Base-by-base conservation (phyloP, 2,888 invertebrate species). In the Drosophila neotestacea region DNA sequence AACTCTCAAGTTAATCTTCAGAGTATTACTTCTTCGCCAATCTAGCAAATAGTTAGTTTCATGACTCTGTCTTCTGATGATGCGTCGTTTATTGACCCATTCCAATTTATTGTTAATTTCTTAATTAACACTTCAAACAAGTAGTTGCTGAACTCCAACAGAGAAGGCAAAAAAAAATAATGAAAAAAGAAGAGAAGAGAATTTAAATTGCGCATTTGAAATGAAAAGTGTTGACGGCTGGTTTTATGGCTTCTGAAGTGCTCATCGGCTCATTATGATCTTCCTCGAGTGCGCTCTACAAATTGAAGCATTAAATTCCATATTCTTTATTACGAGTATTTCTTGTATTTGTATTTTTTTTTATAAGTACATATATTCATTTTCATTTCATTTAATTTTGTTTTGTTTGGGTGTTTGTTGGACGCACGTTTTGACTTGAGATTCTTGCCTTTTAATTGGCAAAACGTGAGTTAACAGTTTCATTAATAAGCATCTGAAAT, bases 381-480 rank as follows among this genome's bases (percentile, higher is more conserved):
- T 39, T 59, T 58, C 0, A n/a, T 39, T 58, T 60, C 55, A n/a
- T 39, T 58, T 60, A 55, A 59, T 64, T 70, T 69, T 67, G 51
- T 61, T 48, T 63, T 67, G 51, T 61, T 48, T 63, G 69, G 73
- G 71, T 79, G 71, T 87, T 87, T 81, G 82, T 63, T 51, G 46
- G 60, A 61, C 61, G 73, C 85, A 89, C 85, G 85, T 78, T 88
- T 87, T 55, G 46, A 42, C 73, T 85, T 55, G 70, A 85, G 85
- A 81, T 75, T 67, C 72, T 85, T 79, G 68, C 55, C 67, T 70
- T 64, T 73, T 86, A 86, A 87, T 87, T 87, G 90, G 71, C 51
- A 77, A 77, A 87, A 77, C 86, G 86, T 87, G 86, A 89, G 77
- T 89, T 71, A 84, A 89, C 86, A 88, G 55, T 78, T 85, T 86